Evolutionary conservation across 2,797 vertebrate species (phyloP).

Genomic region (Helicolenus hilgendorfi): DNA sequence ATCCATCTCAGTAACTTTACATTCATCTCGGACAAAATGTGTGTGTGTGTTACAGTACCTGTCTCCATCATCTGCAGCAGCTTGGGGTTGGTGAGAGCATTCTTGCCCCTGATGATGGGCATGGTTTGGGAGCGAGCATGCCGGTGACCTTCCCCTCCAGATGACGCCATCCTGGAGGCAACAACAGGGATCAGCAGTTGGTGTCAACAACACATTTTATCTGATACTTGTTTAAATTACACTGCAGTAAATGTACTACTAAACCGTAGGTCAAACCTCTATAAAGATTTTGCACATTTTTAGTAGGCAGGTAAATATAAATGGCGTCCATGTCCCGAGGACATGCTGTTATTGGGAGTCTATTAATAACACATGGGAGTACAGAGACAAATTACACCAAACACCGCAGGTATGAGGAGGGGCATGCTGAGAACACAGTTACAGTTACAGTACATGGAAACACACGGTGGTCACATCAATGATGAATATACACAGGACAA

Average conservation of each 20-base stretch:
- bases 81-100: conserved; percentile 97
- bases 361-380: conserved; percentile 46
- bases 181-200: conserved; percentile 35
- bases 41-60: conserved; percentile 71
- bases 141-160: conserved; percentile 94
- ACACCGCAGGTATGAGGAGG: conserved; percentile 69
- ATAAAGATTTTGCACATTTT: neutral
- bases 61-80: conserved; percentile 97
- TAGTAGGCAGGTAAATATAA: conserved; percentile 14
- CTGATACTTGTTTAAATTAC: neutral
- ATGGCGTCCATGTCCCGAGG: conserved; percentile 26
- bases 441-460: conserved; percentile 58
- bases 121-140: conserved; percentile 98
- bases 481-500: conserved; percentile 65
- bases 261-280: neutral
- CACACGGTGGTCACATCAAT: conserved; percentile 64
- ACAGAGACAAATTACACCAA: conserved; percentile 63
- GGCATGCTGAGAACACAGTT: conserved; percentile 81
- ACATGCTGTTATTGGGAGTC: conserved; percentile 47
- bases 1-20: neutral
- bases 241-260: neutral
- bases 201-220: neutral
- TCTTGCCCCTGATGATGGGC: conserved; percentile 98
- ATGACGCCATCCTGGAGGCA: conserved; percentile 93
- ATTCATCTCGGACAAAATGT: neutral